phyloP scores from a whole-genome alignment of 2,888 invertebrate genomes.

The Diadegma fenestrale region DNA sequence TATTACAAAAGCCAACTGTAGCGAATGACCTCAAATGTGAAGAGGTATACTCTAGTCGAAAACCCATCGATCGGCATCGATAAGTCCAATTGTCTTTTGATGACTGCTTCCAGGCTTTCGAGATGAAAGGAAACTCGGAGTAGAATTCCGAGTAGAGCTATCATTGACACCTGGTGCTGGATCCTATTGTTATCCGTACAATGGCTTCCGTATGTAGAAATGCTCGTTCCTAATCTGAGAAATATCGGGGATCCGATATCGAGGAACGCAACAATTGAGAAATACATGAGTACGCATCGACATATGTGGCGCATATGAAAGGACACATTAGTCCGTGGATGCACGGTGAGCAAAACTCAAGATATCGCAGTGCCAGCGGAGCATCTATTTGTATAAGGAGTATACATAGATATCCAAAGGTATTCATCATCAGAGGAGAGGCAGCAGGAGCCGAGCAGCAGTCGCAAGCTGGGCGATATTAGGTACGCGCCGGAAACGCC shows the following conservation, averaged over 20 bases:
- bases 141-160: background rate
- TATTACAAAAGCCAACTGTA: background rate
- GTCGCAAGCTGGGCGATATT: slow-evolving; percentile 35
- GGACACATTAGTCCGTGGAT: slow-evolving; percentile 4
- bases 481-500: slow-evolving; percentile 53
- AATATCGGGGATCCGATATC: slow-evolving; percentile 29
- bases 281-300: slow-evolving; percentile 15
- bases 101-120: background rate
- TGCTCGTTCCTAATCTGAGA: background rate
- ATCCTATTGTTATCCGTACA: slow-evolving; percentile 1
- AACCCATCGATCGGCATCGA: background rate
- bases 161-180: slow-evolving; percentile 6
- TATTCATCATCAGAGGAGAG: slow-evolving; percentile 37
- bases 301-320: background rate
- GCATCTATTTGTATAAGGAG: slow-evolving; percentile 27
- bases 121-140: background rate
- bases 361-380: slow-evolving; percentile 4
- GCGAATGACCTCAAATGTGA: background rate
- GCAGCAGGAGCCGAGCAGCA: slow-evolving; percentile 37
- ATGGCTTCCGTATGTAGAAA: background rate
- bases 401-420: slow-evolving; percentile 10
- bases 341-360: slow-evolving; percentile 6
- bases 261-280: slow-evolving; percentile 12
- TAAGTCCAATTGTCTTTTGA: slow-evolving; percentile 4
- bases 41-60: background rate